These are phyloP conservation scores for Eupithecia abbreviata DNA, from an alignment of 2,888 invertebrate genomes.

Conservation along the genomic window DNA sequence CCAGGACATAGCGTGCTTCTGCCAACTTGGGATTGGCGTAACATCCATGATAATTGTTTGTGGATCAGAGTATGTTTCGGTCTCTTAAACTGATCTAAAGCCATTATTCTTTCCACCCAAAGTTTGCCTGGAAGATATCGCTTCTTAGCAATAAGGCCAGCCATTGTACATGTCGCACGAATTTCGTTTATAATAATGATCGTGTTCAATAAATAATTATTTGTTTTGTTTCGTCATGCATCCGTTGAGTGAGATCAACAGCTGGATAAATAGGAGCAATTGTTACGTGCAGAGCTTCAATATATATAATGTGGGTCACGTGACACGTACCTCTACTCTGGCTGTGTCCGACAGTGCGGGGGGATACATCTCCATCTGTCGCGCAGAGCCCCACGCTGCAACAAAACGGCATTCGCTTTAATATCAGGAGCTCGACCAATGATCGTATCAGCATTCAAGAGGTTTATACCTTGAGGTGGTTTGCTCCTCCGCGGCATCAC, in stretches of 20 bases:
- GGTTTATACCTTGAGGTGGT: constrained; percentile 56
- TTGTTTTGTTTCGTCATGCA: not conserved
- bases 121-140: too few species aligned
- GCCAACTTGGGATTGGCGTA: too few species aligned
- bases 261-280: not conserved
- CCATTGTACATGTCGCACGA: too few species aligned
- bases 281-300: not conserved
- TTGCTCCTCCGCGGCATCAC: constrained; percentile 57
- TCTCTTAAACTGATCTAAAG: too few species aligned
- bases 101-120: too few species aligned
- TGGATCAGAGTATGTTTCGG: too few species aligned
- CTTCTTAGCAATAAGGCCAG: too few species aligned
- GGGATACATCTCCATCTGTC: constrained; percentile 68
- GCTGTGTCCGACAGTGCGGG: constrained; percentile 55
- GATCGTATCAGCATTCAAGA: not conserved
- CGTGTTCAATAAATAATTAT: too few species aligned
- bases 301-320: not conserved
- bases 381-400: constrained; percentile 66
- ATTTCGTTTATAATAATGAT: too few species aligned
- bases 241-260: not conserved
- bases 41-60: too few species aligned
- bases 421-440: not conserved
- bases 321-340: constrained; percentile 63
- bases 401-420: constrained; percentile 20
- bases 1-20: too few species aligned